These are phyloP conservation scores for Mechanitis messenoides DNA, from an alignment of 2,888 invertebrate genomes.

Conservation along the genomic window DNA sequence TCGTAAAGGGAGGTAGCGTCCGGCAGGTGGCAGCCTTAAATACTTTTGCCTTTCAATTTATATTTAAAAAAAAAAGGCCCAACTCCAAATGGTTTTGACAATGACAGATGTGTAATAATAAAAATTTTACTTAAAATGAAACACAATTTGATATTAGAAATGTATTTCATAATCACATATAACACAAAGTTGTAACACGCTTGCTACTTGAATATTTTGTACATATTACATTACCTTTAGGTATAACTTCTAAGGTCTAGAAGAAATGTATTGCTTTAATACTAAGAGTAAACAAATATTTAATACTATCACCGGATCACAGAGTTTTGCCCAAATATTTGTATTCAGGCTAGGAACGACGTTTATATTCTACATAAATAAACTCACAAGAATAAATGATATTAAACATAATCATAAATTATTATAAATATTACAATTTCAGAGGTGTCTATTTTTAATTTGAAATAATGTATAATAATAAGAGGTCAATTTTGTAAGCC, in stretches of 20 bases:
- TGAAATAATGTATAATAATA: no score
- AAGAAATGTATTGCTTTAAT: slow-evolving; percentile 12
- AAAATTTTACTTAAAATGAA: not conserved
- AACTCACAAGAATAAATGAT: slow-evolving; percentile 7
- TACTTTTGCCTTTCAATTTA: no score
- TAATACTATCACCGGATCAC: slow-evolving; percentile 38
- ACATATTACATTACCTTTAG: slow-evolving; percentile 13
- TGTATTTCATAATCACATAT: slow-evolving; percentile 3
- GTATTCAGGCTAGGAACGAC: slow-evolving; percentile 47
- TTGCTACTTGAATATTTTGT: slow-evolving; percentile 10
- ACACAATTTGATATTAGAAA: not conserved
- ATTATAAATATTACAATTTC: no score
- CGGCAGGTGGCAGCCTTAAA: no score
- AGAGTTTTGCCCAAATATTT: slow-evolving; percentile 40
- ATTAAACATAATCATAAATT: no score
- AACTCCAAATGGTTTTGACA: no score
- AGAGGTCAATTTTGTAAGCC: no score
- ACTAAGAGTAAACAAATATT: not conserved
- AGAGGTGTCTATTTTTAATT: no score
- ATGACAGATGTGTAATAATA: no score
- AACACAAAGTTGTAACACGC: slow-evolving; percentile 1
- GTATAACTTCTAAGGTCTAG: not conserved
- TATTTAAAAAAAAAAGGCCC: no score
- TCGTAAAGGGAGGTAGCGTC: no score
- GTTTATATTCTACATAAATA: slow-evolving; percentile 23